Conservation (phyloP, 2,888 invertebrate species). For the Hipparchia sbordonii region DNA sequence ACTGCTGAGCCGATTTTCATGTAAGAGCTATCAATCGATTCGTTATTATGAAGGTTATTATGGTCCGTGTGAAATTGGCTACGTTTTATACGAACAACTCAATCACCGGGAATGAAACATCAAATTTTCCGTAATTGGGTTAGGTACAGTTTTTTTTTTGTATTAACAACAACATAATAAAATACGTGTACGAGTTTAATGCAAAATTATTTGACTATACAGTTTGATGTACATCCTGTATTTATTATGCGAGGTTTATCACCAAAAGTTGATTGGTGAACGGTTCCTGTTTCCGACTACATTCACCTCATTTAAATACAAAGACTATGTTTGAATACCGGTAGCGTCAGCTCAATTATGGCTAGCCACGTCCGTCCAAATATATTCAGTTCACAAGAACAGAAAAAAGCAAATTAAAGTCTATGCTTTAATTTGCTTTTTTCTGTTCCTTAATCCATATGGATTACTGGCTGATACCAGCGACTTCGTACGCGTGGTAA, state of each 20-base stretch:
- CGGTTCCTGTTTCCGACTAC: conserved; percentile 71
- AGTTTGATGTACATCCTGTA: conserved; percentile 27
- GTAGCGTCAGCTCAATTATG: conserved; percentile 47
- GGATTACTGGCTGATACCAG: too few species aligned
- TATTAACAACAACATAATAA: too few species aligned
- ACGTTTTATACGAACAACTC: too few species aligned
- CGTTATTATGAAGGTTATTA: background rate
- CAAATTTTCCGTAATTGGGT: too few species aligned
- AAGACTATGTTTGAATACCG: conserved; percentile 55
- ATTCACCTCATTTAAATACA: conserved; percentile 70
- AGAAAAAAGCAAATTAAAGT: background rate
- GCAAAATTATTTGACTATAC: conserved; percentile 12
- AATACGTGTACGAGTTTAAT: background rate
- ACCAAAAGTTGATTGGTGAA: conserved; percentile 50
- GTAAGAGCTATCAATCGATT: background rate
- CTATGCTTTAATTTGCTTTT: too few species aligned
- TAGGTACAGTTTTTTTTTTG: too few species aligned
- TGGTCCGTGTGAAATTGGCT: background rate
- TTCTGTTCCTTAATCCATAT: too few species aligned
- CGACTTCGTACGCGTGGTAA: too few species aligned
- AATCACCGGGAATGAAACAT: too few species aligned
- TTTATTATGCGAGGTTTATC: conserved; percentile 44
- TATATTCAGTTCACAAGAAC: conserved; percentile 22
- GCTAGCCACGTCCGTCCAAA: conserved; percentile 50
- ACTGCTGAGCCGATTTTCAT: background rate